Percentiles rank a stretch among this genome's conserved stretches.
phyloP scores from a whole-genome alignment of 2,888 invertebrate genomes.

The Synergus gifuensis region DNA sequence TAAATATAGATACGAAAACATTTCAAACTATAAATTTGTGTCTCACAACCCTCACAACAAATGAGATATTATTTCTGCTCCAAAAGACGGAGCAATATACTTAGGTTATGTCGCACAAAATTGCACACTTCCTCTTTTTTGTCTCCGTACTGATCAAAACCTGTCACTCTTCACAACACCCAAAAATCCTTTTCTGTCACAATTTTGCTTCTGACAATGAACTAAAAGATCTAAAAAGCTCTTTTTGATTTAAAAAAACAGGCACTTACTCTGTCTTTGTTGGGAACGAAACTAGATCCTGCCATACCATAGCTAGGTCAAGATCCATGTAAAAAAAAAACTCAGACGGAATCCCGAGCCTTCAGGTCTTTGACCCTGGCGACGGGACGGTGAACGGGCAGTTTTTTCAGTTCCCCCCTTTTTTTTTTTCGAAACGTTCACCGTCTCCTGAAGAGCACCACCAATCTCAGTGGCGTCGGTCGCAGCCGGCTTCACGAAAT shows the following conservation, averaged over 20 bases:
- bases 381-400: slow-evolving; percentile 8
- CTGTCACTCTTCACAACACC: background rate
- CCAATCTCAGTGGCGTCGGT: slow-evolving; percentile 36
- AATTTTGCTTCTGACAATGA: background rate
- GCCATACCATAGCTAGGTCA: slow-evolving; percentile 36
- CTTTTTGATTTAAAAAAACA: slow-evolving; percentile 1
- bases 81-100: slow-evolving; percentile 15
- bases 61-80: background rate
- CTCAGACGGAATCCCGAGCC: slow-evolving; percentile 17
- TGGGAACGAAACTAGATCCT: slow-evolving; percentile 24
- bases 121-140: slow-evolving; percentile 20
- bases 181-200: background rate
- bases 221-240: background rate
- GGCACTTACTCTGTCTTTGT: slow-evolving; percentile 35
- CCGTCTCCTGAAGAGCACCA: slow-evolving; percentile 22
- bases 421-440: slow-evolving; percentile 31
- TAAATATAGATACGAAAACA: background rate
- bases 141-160: background rate
- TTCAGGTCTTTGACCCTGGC: slow-evolving; percentile 26
- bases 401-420: slow-evolving; percentile 11
- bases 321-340: slow-evolving; percentile 31
- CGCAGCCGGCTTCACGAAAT: slow-evolving; percentile 54
- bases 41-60: background rate
- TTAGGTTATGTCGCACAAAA: slow-evolving; percentile 40
- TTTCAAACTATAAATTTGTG: background rate